Evolutionary conservation across 2,888 invertebrate genomes (phyloP), one percentile per base, ranked within the genome.

Genomic region (Noctua janthina): DNA sequence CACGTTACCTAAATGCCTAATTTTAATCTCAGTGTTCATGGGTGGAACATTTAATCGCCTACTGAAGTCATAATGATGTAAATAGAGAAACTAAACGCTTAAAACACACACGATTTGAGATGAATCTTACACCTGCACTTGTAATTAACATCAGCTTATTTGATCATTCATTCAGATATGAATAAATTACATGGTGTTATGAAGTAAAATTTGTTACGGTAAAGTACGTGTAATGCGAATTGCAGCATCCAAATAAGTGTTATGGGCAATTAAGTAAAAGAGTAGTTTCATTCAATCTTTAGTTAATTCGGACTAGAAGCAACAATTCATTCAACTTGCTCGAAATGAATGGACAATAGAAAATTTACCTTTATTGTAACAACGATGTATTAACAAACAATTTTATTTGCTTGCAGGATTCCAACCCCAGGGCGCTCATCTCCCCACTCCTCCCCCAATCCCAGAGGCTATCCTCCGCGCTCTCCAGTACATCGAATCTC

Each of bases 391-490:
- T 72, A 23, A 83, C 4, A 7, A 62, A 46, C 0, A 1, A 54
- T 79, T 80, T 81, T 35, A 35, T 81, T 82, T 88, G 49, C 78
- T 91, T 85, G n/a, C 94, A 97, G 98, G 98, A 93, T 98, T 97
- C 97, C 97, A 96, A 76, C 95, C 97, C 56, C 96, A 97, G 86
- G 98, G 98, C 51, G 97, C 97, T 70, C 98, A 98, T 85, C 92
- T 98, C 76, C 98, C 98, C 71, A 97, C 97, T n/a, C 97, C 97
- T 82, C 97, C 97, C 39, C 97, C 97, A 51, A 97, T 97, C 91
- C 98, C 98, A 20, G 97, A 96, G 82, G 97, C 97, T 43, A 98
- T 98, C 91, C 93, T 93, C 84, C 97, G 97, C 78, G 93, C 97
- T 23, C 95, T 97, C 46, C 96, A 96, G 82, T 94, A 94, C 93